Percentiles rank a stretch among this genome's conserved stretches.
Conservation (phyloP, 2,113 vertebrate genomes). For the Donacobius atricapilla region DNA sequence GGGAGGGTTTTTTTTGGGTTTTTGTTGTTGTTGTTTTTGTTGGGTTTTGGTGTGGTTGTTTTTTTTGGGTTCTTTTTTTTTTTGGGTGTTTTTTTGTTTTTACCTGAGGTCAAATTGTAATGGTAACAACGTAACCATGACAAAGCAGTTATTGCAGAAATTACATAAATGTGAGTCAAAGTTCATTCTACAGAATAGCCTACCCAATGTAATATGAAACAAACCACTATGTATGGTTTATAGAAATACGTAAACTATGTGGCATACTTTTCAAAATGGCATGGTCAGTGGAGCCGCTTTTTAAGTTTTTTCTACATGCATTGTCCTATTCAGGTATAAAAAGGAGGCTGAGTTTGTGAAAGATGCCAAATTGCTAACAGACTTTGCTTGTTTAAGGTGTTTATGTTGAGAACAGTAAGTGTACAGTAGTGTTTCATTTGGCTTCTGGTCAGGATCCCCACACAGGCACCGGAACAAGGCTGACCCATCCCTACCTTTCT, state of each 20-base stretch:
- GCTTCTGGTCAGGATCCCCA: background rate
- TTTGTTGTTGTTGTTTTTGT: too few species aligned
- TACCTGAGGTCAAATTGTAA: background rate
- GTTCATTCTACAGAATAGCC: background rate
- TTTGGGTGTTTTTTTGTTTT: too few species aligned
- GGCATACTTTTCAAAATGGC: background rate
- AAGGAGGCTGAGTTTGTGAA: background rate
- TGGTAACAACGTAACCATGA: background rate
- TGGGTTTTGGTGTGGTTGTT: too few species aligned
- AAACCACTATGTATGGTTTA: background rate
- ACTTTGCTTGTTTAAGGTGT: background rate
- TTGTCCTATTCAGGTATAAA: background rate
- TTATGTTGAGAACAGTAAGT: background rate
- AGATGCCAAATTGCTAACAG: background rate
- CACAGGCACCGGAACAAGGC: background rate
- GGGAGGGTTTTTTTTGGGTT: too few species aligned
- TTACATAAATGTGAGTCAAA: background rate
- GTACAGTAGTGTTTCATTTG: background rate
- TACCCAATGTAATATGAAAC: background rate
- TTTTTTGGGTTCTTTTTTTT: too few species aligned
- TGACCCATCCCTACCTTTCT: background rate
- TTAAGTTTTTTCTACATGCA: background rate
- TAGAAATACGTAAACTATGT: background rate
- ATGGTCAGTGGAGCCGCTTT: background rate
- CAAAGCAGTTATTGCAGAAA: background rate